Conservation (phyloP, 2,888 invertebrate species). For the Margaritifera margaritifera region DNA sequence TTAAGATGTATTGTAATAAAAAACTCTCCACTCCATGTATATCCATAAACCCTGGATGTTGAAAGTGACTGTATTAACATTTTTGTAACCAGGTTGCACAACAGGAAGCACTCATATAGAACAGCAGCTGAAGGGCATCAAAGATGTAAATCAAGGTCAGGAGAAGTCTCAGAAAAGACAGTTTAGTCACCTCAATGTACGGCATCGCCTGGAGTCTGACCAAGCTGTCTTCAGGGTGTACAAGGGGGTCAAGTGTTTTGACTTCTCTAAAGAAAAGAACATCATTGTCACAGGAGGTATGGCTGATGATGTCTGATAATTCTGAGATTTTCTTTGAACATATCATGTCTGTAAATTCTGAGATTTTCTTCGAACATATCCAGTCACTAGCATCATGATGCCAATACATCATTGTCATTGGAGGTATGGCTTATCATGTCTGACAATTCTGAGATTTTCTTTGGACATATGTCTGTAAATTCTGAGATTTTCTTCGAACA, state of each 20-base stretch:
- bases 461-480: too few species aligned
- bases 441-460: too few species aligned
- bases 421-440: too few species aligned
- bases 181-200: conserved; percentile 54
- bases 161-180: conserved; percentile 42
- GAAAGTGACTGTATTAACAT: neutral
- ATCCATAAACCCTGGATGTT: too few species aligned
- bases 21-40: too few species aligned
- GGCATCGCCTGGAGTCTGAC: conserved; percentile 65
- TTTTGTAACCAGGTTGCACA: conserved; percentile 63
- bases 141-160: conserved; percentile 47
- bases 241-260: conserved; percentile 73
- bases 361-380: too few species aligned
- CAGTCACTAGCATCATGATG: too few species aligned
- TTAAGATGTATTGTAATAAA: too few species aligned
- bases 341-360: neutral
- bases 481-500: too few species aligned
- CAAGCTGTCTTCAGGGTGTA: conserved; percentile 72
- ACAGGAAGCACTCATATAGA: conserved; percentile 71
- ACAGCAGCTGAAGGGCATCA: conserved; percentile 66
- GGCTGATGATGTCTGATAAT: neutral
- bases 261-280: conserved; percentile 71
- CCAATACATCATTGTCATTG: too few species aligned
- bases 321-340: too few species aligned
- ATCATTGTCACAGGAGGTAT: conserved; percentile 72